Base-by-base conservation (phyloP, 2,888 invertebrate genomes). In the Rotaria magnacalcarata region DNA sequence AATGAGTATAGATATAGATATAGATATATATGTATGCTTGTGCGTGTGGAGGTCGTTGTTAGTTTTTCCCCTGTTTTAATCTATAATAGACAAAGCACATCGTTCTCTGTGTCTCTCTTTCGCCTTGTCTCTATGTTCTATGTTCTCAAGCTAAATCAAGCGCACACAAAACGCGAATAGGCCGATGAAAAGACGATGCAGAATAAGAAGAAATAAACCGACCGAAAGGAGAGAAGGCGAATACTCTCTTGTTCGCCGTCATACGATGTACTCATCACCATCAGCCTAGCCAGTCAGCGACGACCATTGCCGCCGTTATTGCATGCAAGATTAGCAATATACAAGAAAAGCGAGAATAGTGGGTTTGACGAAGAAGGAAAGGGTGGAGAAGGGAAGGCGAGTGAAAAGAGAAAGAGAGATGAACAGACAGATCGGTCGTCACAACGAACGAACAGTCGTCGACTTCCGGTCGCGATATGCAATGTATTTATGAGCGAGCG, bases 81-180 rank as follows among this genome's bases (percentile, higher is more conserved):
- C 67, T 67, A 67, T 67, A 67, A 67, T 67, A 67, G 67, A 67
- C 67, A 67, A 67, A 67, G 67, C 67, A 67, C 67, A 67, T 67
- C 67, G 67, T 34, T 67, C 41, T 67, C 34, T 67, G 14, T 34
- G 5, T 56, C 24, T 56, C 24, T 56, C 8, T 56, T 14, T 56
- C 3, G 10, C 67, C 27, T 34, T 67, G 67, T 67, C 67, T 67
- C 56, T 56, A 56, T 56, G 24, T 7, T 56, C 67, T 67, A 67
- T 67, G 67, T 67, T 67, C 67, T 67, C 67, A 67, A 67, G 67
- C 67, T 67, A 67, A 67, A 67, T 67, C 67, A 67, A 67, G 67
- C 67, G 67, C 67, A 67, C 67, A 67, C 67, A 67, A 67, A 67
- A 41, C 67, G 67, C 67, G 67, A 67, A 67, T 67, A 41, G 67